Base-by-base conservation (phyloP, 2,797 vertebrate genomes). In the Enteromius viviparus region DNA sequence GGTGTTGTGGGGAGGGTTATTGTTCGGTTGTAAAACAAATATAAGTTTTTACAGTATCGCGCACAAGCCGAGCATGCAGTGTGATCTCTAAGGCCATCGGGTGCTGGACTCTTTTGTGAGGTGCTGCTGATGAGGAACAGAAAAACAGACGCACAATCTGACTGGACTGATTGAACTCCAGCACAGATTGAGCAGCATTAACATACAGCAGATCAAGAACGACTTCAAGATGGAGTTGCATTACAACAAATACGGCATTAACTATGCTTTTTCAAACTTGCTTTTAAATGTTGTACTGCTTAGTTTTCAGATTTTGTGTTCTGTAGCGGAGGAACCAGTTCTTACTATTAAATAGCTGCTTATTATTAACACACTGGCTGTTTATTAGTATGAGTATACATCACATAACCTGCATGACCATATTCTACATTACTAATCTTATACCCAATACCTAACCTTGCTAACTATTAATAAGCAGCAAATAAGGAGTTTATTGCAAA, bases 71-170 rank as follows among this genome's bases (percentile, higher is more conserved):
- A 47, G 87, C 86, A 75, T 81, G 83, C 3, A 66, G 78, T 62
- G 87, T 64, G 26, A 82, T 29, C 75, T 71, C 26, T 85, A 80
- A 85, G 85, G 85, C 86, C 47, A 42, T 34, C 82, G 89, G 91
- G 86, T 88, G 83, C 47, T 78, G 60, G 53, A 64, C 6, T 69
- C 26, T 89, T 94, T 92, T 92, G 92, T 65, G 90, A 93, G 92
- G 94, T 93, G 93, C 53, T 81, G 89, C 88, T 94, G 93, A 94
- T 87, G 90, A 86, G 85, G 89, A 91, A 85, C 94, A 94, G 92
- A 15, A 26, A 86, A 88, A 89, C 85, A 89, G 85, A 87, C 81
- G 5, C 47, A 62, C 32, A 64, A 15, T 65, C 58, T 7, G 51
- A 76, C 51, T 53, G 49, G 71, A 53, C 29, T 53, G 71, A 53